phyloP scores from a whole-genome alignment of 1,140 invertebrate genomes.

The Trichonephila clavipes region DNA sequence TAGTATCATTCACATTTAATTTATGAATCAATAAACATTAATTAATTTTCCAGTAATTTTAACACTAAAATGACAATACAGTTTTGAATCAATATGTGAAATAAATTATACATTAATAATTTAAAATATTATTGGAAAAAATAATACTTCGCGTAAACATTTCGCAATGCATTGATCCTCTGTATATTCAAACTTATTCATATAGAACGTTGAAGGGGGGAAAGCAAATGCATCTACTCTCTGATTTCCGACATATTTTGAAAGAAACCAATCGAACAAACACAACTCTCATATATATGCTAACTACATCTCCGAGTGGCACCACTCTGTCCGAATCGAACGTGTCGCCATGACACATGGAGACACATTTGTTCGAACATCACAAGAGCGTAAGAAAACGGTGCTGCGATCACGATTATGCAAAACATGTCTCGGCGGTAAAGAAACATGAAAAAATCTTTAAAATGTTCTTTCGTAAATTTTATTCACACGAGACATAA shows the following conservation, averaged over 20 bases:
- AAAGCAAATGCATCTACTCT: too few species aligned
- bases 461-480: background rate
- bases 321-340: background rate
- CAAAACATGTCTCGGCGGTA: background rate
- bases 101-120: too few species aligned
- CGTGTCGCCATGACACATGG: background rate
- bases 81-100: too few species aligned
- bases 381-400: background rate
- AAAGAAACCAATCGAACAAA: background rate
- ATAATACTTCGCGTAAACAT: too few species aligned
- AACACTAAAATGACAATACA: too few species aligned
- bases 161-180: too few species aligned
- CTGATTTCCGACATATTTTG: background rate
- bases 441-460: background rate
- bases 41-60: too few species aligned
- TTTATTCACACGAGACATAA: background rate
- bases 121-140: too few species aligned
- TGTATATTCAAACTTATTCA: too few species aligned
- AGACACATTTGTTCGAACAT: background rate
- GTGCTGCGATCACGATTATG: background rate
- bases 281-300: background rate
- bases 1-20: too few species aligned
- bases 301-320: background rate
- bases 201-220: too few species aligned
- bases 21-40: too few species aligned